Base-by-base conservation (phyloP, 2,113 vertebrate genomes). In the Pelmatolapia mariae region DNA sequence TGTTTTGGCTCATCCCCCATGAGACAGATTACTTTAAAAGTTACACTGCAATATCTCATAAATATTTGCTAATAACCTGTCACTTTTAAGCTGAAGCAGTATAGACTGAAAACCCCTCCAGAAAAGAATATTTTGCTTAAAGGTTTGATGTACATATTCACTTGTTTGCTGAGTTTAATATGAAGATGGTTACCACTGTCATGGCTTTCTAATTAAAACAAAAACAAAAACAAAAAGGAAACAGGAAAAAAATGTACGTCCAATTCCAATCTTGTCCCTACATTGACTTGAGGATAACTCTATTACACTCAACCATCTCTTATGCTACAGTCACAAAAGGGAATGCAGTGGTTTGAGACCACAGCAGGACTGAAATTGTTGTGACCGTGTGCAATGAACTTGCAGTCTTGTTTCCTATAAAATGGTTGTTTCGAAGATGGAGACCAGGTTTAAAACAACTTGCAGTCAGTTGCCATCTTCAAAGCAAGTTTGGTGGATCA, bases 21-120 rank as follows among this genome's bases (percentile, higher is more conserved):
- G 36, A 90, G 78, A 8, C 86, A 86, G 89, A 87, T 81, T 53
- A 84, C 66, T 78, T 71, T 10, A 40, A 56, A 79, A 26, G 50
- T 78, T 63, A 47, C 56, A 8, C 59, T 22, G 45, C 19, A 89
- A 83, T 24, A 80, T 57, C 40, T 33, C 76, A 83, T 57, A 66
- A 89, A 90, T 80, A 29, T 31, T 3, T 26, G 31, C 38, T 90
- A 73, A 94, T 68, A 76, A 71, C 56, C 10, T 68, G 45, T 53
- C 47, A 57, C 61, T 80, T 85, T n/a, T 16, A 8, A 38, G 29
- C 22, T 57, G 6, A 54, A 89, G 56, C 47, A 7, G 29, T 63
- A 4, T 1, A 86, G 15, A 47, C 43, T 36, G 13, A 6, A 63
- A 63, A 68, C 2, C 10, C 33, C 3, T 13, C 61, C 10, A 38